These are phyloP conservation scores for Crossocerus cetratus DNA, from an alignment of 2,888 invertebrate species.

Conservation along the genomic window DNA sequence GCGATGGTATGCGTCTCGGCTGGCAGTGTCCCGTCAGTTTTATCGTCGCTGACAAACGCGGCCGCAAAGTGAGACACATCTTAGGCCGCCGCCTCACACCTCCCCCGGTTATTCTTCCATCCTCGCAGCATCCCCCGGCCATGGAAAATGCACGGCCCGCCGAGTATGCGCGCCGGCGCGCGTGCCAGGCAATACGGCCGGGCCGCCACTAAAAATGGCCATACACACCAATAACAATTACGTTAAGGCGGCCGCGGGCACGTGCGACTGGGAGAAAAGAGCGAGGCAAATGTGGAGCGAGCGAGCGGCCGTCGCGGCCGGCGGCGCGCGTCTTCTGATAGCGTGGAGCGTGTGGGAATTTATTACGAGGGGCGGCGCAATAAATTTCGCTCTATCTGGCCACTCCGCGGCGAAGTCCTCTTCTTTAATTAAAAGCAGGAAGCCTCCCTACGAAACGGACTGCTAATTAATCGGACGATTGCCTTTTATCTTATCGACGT, in stretches of 20 bases:
- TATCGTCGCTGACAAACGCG: neutral
- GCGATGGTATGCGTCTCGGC: neutral
- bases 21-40: neutral
- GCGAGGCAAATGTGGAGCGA: slow-evolving; percentile 43
- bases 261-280: slow-evolving; percentile 8
- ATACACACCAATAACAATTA: slow-evolving; percentile 53
- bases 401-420: slow-evolving; percentile 41
- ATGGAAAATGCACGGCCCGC: neutral
- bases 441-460: slow-evolving; percentile 45
- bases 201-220: slow-evolving; percentile 40
- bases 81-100: neutral
- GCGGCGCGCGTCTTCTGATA: too few species aligned
- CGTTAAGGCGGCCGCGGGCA: slow-evolving; percentile 25
- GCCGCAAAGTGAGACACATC: neutral
- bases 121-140: neutral
- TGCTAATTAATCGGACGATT: slow-evolving; percentile 53
- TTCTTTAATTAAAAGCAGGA: slow-evolving; percentile 60
- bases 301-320: slow-evolving; percentile 4
- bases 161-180: neutral
- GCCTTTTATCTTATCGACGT: slow-evolving; percentile 51
- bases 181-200: slow-evolving; percentile 24
- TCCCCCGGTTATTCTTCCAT: slow-evolving; percentile 8
- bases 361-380: slow-evolving; percentile 52
- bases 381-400: slow-evolving; percentile 58
- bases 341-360: slow-evolving; percentile 35